Percentiles rank a stretch among this genome's conserved stretches.
Evolutionary conservation across 1,140 invertebrate species (phyloP).

Genomic region (Drosophila nasuta): DNA sequence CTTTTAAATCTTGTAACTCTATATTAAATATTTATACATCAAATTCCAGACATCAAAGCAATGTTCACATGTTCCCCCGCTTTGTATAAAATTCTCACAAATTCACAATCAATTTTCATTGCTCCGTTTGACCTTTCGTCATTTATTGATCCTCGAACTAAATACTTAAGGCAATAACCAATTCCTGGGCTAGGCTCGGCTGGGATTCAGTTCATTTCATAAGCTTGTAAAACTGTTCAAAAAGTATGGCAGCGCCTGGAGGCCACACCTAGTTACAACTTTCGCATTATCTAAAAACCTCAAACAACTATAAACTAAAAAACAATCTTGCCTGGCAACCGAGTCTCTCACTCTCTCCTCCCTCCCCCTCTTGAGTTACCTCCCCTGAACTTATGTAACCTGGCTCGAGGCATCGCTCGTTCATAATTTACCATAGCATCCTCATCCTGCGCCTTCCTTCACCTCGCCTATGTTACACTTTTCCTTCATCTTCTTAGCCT

Average conservation of each 20-base stretch:
- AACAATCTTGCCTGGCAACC: conserved; percentile 19
- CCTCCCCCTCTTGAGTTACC: conserved; percentile 2
- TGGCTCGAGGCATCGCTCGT: conserved; percentile 55
- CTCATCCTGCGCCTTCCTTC: conserved; percentile 9
- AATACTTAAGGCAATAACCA: conserved; percentile 1
- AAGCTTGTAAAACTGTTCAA: conserved; percentile 29
- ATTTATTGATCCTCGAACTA: conserved; percentile 37
- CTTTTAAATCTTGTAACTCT: background rate
- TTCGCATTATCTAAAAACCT: conserved; percentile 79
- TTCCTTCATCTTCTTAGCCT: conserved; percentile 32
- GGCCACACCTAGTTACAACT: conserved; percentile 79
- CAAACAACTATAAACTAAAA: conserved; percentile 82
- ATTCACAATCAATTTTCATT: conserved; percentile 9
- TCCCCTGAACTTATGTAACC: conserved; percentile 66
- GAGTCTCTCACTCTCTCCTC: background rate
- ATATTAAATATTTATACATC: background rate
- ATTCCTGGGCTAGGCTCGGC: background rate
- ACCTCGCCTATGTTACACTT: background rate
- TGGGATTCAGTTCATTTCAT: conserved; percentile 15
- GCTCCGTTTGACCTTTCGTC: conserved; percentile 19
- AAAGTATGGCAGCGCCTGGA: conserved; percentile 52
- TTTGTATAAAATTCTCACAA: background rate
- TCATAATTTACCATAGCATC: conserved; percentile 67
- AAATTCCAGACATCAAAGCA: background rate
- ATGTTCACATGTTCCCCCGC: background rate